Evolutionary conservation across 2,888 invertebrate genomes (phyloP), one percentile per base, ranked within the genome.

Genomic region (Gasteruption jaculator): DNA sequence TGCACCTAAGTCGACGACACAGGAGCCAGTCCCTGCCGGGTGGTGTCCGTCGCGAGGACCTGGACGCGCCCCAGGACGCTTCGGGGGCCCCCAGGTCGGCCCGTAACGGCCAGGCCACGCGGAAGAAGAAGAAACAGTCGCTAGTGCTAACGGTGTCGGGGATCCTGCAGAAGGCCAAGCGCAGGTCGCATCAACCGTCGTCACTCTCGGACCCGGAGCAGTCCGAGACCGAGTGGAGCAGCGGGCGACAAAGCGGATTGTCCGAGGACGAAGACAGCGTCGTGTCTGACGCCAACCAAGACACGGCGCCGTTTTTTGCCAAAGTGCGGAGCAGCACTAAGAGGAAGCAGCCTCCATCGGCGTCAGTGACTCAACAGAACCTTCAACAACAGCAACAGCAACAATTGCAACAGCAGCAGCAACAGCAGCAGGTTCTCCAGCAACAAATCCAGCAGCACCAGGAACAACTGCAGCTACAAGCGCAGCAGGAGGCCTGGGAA

Each of bases 61-160:
- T 68, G 63, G 80, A 63, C 44, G 53, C 53, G 16, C 41, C 53
- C 10, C 58, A 61, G 15, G 60, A 65, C 10, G 52, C 53, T 4
- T 42, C 49, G 21, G 31, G 10, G 33, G 49, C 37, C 16, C 42
- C 38, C 3, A 59, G 54, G 50, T 53, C 56, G n/a, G 56, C 60
- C 3, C 58, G 58, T 2, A 56, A 60, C 39, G 43, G 56, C 8
- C 63, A 65, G 38, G 35, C 55, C 5, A 20, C 56, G 20, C 73
- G 74, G 56, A 82, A 84, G 60, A 87, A 86, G 72, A 88, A 87
- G 67, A 87, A 87, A 62, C 85, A 86, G 53, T 82, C 84, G 4
- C 74, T 91, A 38, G 87, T 89, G 0, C 83, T 88, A 0, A 90
- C 90, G 1, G 84, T 91, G 72, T 89, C 88, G 1, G 89, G 87